Evolutionary conservation across 2,888 invertebrate genomes (phyloP).

Genomic region (Drosophila kokeensis): DNA sequence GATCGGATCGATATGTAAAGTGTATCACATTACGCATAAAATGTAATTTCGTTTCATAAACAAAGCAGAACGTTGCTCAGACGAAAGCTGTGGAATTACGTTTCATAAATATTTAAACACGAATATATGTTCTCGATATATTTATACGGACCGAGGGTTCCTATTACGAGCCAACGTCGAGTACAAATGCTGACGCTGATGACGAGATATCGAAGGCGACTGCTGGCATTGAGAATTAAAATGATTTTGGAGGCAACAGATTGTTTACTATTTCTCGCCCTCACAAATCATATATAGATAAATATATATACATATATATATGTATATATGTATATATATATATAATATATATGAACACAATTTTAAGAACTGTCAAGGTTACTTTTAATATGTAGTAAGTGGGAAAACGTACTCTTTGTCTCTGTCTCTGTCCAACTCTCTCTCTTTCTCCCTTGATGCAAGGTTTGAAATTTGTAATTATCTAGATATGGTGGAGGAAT

Average conservation of each 20-base stretch:
- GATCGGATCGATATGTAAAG: slow-evolving; percentile 40
- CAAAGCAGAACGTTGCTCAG: slow-evolving; percentile 9
- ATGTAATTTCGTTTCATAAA: slow-evolving; percentile 42
- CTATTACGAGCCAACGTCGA: slow-evolving; percentile 46
- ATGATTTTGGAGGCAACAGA: slow-evolving; percentile 21
- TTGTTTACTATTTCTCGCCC: slow-evolving; percentile 27
- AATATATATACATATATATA: no score
- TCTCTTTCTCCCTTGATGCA: neutral
- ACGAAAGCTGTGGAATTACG: slow-evolving; percentile 34
- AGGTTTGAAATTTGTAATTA: neutral
- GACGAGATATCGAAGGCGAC: slow-evolving; percentile 25
- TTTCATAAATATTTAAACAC: slow-evolving; percentile 66
- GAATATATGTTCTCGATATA: slow-evolving; percentile 34
- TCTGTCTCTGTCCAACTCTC: neutral
- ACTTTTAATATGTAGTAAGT: slow-evolving; percentile 12
- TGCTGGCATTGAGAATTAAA: slow-evolving; percentile 18
- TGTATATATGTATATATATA: no score
- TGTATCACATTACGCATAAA: slow-evolving; percentile 67
- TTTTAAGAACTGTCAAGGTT: slow-evolving; percentile 25
- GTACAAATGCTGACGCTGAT: slow-evolving; percentile 36
- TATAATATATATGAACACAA: neutral
- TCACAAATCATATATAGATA: slow-evolving; percentile 6
- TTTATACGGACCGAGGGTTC: slow-evolving; percentile 40
- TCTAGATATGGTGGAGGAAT: neutral
- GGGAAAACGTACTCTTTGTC: neutral